Percentiles rank a stretch among this genome's conserved stretches.
Evolutionary conservation across 1,140 invertebrate species (phyloP).

Genomic region (Drosophila ananassae): DNA sequence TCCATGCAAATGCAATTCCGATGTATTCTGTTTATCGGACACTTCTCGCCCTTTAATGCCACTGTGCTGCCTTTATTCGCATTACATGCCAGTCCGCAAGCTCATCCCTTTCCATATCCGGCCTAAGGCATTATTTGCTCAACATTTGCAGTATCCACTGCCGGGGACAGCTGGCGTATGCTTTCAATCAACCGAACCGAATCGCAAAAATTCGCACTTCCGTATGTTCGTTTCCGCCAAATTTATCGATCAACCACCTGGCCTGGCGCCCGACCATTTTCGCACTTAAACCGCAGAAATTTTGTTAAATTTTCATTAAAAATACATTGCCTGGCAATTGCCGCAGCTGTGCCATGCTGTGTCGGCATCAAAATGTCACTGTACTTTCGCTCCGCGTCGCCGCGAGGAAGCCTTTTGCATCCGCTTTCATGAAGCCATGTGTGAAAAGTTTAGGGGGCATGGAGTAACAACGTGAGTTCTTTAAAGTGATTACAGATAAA

Average conservation of each 20-base stretch:
- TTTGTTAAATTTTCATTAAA: slow-evolving; percentile 77
- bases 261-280: slow-evolving; percentile 61
- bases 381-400: slow-evolving; percentile 18
- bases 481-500: neutral
- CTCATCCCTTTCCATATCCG: slow-evolving; percentile 60
- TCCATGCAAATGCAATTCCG: slow-evolving; percentile 75
- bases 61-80: neutral
- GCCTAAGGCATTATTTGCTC: slow-evolving; percentile 30
- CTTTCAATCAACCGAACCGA: slow-evolving; percentile 75
- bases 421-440: slow-evolving; percentile 46
- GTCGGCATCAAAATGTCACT: slow-evolving; percentile 68
- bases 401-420: slow-evolving; percentile 46
- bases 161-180: slow-evolving; percentile 55
- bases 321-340: slow-evolving; percentile 64
- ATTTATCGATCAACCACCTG: slow-evolving; percentile 51
- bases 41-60: slow-evolving; percentile 43
- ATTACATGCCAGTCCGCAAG: slow-evolving; percentile 2
- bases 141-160: slow-evolving; percentile 5
- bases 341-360: slow-evolving; percentile 48
- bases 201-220: slow-evolving; percentile 73
- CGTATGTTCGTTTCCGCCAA: slow-evolving; percentile 55
- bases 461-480: slow-evolving; percentile 37
- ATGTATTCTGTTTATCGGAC: slow-evolving; percentile 64
- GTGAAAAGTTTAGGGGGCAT: slow-evolving; percentile 27
- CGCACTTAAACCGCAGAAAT: slow-evolving; percentile 75